phyloP scores from a whole-genome alignment of 2,797 vertebrate species.

The Sebastes dallii region DNA sequence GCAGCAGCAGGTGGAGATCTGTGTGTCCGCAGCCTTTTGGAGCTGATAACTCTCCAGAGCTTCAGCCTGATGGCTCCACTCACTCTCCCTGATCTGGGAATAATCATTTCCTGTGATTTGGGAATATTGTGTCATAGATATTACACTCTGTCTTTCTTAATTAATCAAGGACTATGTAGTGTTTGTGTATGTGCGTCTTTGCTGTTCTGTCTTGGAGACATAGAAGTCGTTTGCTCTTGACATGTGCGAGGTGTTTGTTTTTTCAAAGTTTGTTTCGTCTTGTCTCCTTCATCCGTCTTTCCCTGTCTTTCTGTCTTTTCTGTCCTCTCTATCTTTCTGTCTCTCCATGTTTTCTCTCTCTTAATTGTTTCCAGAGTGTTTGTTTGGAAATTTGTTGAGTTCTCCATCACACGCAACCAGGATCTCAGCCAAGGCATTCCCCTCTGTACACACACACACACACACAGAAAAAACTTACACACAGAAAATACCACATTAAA shows the following conservation, averaged over 20 bases:
- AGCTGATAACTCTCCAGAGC: slow-evolving; percentile 60
- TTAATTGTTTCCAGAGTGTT: slow-evolving; percentile 80
- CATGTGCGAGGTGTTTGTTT: slow-evolving; percentile 17
- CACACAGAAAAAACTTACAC: slow-evolving; percentile 21
- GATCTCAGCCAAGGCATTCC: slow-evolving; percentile 63
- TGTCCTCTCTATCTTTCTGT: slow-evolving; percentile 39
- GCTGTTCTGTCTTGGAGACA: slow-evolving; percentile 1
- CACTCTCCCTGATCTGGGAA: slow-evolving; percentile 62
- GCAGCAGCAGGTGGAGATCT: slow-evolving; percentile 65
- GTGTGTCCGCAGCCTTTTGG: slow-evolving; percentile 54
- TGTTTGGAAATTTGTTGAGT: slow-evolving; percentile 77
- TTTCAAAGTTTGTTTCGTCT: slow-evolving; percentile 22
- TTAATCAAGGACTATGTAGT: slow-evolving; percentile 36
- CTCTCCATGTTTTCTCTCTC: slow-evolving; percentile 42
- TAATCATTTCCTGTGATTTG: slow-evolving; percentile 62
- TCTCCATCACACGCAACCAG: slow-evolving; percentile 76
- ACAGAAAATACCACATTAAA: slow-evolving; percentile 35
- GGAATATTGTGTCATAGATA: slow-evolving; percentile 61
- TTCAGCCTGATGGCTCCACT: slow-evolving; percentile 56
- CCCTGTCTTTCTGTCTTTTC: neutral
- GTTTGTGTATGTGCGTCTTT: slow-evolving; percentile 6
- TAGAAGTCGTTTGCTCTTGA: slow-evolving; percentile 13
- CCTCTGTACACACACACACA: slow-evolving; percentile 17
- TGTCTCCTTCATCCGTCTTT: neutral
- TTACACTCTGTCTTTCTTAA: slow-evolving; percentile 56